Percentiles rank a stretch among this genome's conserved stretches.
phyloP scores from a whole-genome alignment of 2,113 vertebrate species.

The Lates calcarifer region DNA sequence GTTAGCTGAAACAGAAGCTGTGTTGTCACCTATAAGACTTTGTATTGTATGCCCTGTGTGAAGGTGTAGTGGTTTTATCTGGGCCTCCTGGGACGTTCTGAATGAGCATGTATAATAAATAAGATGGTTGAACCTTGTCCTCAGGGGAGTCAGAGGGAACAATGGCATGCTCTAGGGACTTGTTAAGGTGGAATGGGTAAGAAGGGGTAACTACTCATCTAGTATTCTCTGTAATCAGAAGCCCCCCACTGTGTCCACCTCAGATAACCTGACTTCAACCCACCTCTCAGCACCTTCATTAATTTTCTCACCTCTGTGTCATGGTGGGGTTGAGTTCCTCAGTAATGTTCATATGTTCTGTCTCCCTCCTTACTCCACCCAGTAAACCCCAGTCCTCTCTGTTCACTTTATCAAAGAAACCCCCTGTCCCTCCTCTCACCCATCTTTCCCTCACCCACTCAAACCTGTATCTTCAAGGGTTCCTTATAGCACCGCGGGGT shows the following conservation, averaged over 20 bases:
- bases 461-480: background rate
- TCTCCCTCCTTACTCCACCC: background rate
- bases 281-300: conserved; percentile 35
- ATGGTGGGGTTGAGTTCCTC: background rate
- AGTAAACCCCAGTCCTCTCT: background rate
- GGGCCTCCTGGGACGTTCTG: conserved; percentile 26
- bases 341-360: background rate
- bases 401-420: background rate
- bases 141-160: background rate
- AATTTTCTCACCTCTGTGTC: conserved; percentile 33
- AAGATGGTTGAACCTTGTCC: conserved; percentile 32
- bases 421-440: background rate
- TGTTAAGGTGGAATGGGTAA: conserved; percentile 60
- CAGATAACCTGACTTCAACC: conserved; percentile 21
- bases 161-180: conserved; percentile 58
- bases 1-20: background rate
- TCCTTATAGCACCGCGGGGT: background rate
- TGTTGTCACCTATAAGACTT: background rate
- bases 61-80: background rate
- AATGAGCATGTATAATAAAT: conserved; percentile 71
- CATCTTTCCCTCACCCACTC: background rate
- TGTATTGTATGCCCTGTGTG: background rate
- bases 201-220: conserved; percentile 57
- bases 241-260: conserved; percentile 9
- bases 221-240: conserved; percentile 76